Evolutionary conservation across 1,140 invertebrate species (phyloP), one percentile per base, ranked within the genome.

Genomic region (Pseudomyrmex flavicornis): DNA sequence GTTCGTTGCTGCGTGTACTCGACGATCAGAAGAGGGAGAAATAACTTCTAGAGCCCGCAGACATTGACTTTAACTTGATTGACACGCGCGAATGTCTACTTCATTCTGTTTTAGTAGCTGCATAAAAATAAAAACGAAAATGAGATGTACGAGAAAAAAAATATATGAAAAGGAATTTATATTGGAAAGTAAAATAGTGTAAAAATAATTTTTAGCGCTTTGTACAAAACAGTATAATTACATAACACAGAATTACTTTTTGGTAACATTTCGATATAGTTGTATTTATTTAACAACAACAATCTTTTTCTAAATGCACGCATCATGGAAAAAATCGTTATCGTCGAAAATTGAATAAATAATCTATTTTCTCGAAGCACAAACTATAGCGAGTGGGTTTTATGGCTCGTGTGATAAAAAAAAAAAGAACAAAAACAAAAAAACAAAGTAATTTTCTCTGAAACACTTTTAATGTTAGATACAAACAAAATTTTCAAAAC

Each of bases 31-130:
- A n/a, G 15, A 66, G 48, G 15, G 65, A 52, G 54, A 35, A 7
- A 26, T 20, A 13, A 56, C 26, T 58, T 8, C 15, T 70, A 48
- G 2, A 48, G 2, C 26, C 10, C 7, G 10, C 15, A 56, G 61
- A 80, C 50, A 35, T 83, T 65, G 44, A 44, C 52, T 65, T 77
- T 77, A 65, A 83, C 5, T 50, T 83, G 80, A 76, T 59, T 83
- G 70, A 77, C 52, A 7, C 5, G 20, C 52, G 50, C 35, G 44
- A 79, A 80, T 61, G 12, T 35, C 12, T 26, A 4, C 26, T 59
- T 61, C 20, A 12, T 69, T 46, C 15, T 46, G 20, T 56, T 56
- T 7, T 7, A 35, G 10, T 7, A 35, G 10, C 5, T 58, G 44
- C 68, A 63, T 9, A 1, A 52, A 3, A 22, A 17, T 13, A 20